phyloP scores from a whole-genome alignment of 2,113 vertebrate genomes.

The Copsychus sechellarum region DNA sequence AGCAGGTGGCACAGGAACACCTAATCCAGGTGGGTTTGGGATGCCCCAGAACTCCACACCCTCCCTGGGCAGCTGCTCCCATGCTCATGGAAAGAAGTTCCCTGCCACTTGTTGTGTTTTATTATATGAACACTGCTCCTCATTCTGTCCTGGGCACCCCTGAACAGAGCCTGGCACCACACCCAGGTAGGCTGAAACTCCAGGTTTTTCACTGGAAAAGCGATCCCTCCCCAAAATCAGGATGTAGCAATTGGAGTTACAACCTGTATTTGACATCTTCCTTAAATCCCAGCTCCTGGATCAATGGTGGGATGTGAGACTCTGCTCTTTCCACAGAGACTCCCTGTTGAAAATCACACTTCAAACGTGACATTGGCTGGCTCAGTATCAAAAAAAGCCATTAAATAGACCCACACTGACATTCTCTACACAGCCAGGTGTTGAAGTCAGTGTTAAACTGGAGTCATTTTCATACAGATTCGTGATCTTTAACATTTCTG shows the following conservation, averaged over 20 bases:
- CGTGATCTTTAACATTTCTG: neutral
- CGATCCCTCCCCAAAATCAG: neutral
- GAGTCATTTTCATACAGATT: neutral
- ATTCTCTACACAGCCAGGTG: neutral
- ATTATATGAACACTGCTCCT: neutral
- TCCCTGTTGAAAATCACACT: neutral
- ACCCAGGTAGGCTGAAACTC: neutral
- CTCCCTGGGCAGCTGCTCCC: neutral
- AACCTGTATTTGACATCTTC: neutral
- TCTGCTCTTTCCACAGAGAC: neutral
- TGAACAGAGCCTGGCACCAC: neutral
- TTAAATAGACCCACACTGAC: neutral
- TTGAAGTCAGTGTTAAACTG: neutral
- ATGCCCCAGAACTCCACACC: neutral
- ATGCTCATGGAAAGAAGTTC: neutral
- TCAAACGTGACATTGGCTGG: neutral
- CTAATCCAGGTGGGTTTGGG: neutral
- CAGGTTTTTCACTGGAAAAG: neutral
- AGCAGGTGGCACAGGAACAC: neutral
- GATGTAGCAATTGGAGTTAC: neutral
- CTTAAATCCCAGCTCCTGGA: neutral
- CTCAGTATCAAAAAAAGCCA: neutral
- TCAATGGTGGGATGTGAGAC: neutral
- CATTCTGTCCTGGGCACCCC: neutral
- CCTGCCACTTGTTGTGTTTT: neutral